phyloP scores from a whole-genome alignment of 2,113 vertebrate species.

The Cardinalis cardinalis region DNA sequence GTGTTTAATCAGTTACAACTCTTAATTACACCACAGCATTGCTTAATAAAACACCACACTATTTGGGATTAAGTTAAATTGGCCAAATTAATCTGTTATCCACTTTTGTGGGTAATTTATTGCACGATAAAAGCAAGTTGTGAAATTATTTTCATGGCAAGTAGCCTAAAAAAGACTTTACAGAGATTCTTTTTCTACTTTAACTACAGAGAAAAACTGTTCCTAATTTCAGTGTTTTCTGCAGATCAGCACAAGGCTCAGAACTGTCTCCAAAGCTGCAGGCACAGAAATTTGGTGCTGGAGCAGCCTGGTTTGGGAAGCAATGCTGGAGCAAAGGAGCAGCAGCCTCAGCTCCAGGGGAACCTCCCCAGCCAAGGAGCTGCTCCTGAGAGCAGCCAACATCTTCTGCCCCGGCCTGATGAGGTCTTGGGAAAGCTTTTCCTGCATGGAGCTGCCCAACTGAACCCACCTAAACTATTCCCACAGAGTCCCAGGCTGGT shows the following conservation, averaged over 20 bases:
- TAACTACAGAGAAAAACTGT: not conserved
- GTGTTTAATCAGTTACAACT: constrained; percentile 4
- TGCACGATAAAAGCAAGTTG: not conserved
- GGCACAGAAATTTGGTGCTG: not conserved
- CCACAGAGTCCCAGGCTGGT: fast-evolving
- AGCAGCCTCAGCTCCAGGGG: not conserved
- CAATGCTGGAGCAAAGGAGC: not conserved
- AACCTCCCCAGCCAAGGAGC: not conserved
- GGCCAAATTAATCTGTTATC: not conserved
- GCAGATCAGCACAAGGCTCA: not conserved
- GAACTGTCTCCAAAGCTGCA: fast-evolving
- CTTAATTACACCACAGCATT: not conserved
- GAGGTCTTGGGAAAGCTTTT: fast-evolving
- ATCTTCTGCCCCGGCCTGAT: not conserved
- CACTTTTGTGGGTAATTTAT: constrained; percentile 1
- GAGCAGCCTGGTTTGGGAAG: not conserved
- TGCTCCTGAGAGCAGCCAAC: not conserved
- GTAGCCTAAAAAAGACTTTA: not conserved
- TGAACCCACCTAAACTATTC: not conserved
- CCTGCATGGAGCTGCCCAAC: not conserved
- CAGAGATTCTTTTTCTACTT: not conserved
- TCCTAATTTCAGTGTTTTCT: not conserved
- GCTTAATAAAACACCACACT: constrained; percentile 36
- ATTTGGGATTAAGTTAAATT: constrained; percentile 1
- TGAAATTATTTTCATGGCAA: not conserved